Conservation (phyloP, 37 sponge, comb jelly and placozoan species). For the Cladorhizidae sp. region DNA sequence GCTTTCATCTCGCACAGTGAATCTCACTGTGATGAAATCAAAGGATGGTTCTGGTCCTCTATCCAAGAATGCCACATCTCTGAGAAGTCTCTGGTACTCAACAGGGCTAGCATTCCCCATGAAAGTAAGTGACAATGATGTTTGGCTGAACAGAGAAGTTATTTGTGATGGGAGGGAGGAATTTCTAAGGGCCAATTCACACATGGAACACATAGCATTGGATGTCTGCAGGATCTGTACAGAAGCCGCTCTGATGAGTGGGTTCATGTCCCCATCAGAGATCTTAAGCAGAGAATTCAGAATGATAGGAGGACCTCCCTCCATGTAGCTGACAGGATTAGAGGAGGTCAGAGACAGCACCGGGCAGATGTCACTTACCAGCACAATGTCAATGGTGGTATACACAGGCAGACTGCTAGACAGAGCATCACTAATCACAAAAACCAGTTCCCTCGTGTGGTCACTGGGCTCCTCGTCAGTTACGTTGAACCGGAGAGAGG, state of each 20-base stretch:
- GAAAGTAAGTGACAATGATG: conserved; percentile 35
- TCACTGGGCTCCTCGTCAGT: conserved; percentile 68
- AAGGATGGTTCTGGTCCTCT: conserved; percentile 46
- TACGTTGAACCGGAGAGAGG: conserved; percentile 49
- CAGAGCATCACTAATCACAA: conserved; percentile 42
- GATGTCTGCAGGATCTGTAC: conserved; percentile 13
- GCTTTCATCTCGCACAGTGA: conserved; percentile 28
- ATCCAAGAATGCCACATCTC: conserved; percentile 47
- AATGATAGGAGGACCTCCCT: conserved; percentile 14
- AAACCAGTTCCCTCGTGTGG: conserved; percentile 54
- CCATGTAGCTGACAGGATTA: conserved; percentile 44
- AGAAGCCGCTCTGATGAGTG: conserved; percentile 8
- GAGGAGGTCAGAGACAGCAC: conserved; percentile 16
- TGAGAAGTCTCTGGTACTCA: conserved; percentile 40
- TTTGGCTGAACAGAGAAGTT: not conserved
- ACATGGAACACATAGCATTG: conserved; percentile 16
- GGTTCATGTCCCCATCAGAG: conserved; percentile 42
- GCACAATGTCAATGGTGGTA: conserved; percentile 31
- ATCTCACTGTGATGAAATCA: conserved; percentile 10
- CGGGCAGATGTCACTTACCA: conserved; percentile 75
- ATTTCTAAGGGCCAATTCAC: conserved; percentile 8
- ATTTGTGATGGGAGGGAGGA: not conserved
- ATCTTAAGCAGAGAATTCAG: conserved; percentile 24
- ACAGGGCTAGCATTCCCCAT: conserved; percentile 46
- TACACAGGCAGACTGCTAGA: conserved; percentile 34